phyloP scores from a whole-genome alignment of 2,113 vertebrate species.

The Merops nubicus region DNA sequence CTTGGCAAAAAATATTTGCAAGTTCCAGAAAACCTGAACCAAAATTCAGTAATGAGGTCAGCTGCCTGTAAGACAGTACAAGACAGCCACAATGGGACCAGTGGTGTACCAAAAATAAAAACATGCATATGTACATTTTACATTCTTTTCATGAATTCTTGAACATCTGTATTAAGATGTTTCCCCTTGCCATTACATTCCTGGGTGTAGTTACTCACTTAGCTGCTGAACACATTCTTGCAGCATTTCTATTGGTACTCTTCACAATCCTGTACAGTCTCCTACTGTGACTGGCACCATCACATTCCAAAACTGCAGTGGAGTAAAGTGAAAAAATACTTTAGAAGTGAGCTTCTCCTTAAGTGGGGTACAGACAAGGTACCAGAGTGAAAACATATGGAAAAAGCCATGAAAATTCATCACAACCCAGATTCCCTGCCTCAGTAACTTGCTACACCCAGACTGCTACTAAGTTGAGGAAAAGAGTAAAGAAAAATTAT shows the following conservation, averaged over 20 bases:
- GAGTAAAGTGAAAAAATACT: neutral
- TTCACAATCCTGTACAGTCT: neutral
- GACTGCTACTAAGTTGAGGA: neutral
- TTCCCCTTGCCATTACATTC: neutral
- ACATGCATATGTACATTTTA: neutral
- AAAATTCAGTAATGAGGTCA: neutral
- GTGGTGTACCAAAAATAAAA: neutral
- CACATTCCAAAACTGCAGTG: neutral
- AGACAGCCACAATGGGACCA: neutral
- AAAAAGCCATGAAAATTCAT: neutral
- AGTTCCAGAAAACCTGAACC: neutral
- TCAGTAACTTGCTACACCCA: neutral
- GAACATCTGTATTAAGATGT: neutral
- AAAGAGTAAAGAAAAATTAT: neutral
- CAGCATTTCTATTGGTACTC: neutral
- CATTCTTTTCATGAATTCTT: no score
- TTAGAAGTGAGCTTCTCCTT: neutral
- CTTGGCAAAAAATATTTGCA: neutral
- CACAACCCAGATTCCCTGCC: neutral
- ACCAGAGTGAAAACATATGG: neutral
- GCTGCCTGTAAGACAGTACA: neutral
- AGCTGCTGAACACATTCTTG: neutral
- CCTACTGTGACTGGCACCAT: neutral
- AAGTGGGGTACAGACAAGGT: neutral
- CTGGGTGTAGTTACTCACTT: neutral